Evolutionary conservation across 2,888 invertebrate genomes (phyloP), one percentile per base, ranked within the genome.

Genomic region (Pharmacophagus antenor): DNA sequence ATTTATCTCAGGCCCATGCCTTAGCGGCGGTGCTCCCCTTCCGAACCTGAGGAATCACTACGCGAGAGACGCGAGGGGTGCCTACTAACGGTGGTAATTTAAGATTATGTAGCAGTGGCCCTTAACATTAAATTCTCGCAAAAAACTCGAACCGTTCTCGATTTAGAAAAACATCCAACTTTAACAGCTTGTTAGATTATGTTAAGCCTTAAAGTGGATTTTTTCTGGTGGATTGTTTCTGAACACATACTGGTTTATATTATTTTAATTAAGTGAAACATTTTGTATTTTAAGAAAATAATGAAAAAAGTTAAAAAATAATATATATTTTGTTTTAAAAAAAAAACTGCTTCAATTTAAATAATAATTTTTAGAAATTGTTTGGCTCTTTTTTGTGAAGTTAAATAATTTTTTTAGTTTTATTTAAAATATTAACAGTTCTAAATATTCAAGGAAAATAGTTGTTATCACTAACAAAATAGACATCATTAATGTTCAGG

Each of bases 21-120:
- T 17, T 66, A 68, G 63, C 66, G 63, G 52, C 47, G 52, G 48
- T 65, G 65, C 58, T 65, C 70, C 70, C 69, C 68, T 72, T 65
- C 56, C 64, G 62, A 68, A 68, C 72, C 70, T 68, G 70, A 70
- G 70, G 71, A 70, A 72, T 76, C 76, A 75, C 71, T 66, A 70
- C 70, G 65, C 66, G 73, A 73, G 76, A 76, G 76, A 71, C 75
- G 73, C 72, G 72, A 73, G 80, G 76, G 69, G 71, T 84, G 67
- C 82, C 85, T 74, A 66, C 71, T 70, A 75, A 79, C 69, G 76
- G 67, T 83, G 82, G 85, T 71, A 68, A 70, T 70, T 68, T 65
- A 70, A 71, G 71, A 64, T 62, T 65, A 25, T 77, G 77, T 79
- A 60, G 73, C 52, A 58, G 47, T 58, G 61, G 57, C 53, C 56